Evolutionary conservation across 2,888 invertebrate genomes (phyloP).

Genomic region (Hydrotaea cyrtoneurina): DNA sequence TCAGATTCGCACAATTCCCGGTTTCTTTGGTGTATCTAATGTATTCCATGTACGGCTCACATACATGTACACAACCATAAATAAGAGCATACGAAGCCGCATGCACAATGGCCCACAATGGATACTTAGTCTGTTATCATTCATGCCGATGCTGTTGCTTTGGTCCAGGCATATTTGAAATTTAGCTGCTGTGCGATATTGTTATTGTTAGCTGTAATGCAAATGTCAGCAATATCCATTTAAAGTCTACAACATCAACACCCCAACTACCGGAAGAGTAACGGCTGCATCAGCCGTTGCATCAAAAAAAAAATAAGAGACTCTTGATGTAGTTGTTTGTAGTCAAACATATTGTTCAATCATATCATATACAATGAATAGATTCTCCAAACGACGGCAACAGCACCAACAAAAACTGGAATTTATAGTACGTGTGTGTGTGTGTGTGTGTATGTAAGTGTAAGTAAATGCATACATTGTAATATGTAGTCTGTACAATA

Average conservation of each 20-base stretch:
- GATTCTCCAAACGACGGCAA: neutral
- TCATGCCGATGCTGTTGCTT: neutral
- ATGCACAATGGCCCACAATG: too few species aligned
- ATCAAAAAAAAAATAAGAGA: neutral
- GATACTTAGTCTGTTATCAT: too few species aligned
- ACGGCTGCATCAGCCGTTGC: neutral
- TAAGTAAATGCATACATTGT: too few species aligned
- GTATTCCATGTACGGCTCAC: too few species aligned
- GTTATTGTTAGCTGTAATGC: neutral
- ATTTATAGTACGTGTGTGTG: neutral
- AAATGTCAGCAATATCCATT: constrained; percentile 39
- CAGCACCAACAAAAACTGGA: neutral
- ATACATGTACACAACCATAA: too few species aligned
- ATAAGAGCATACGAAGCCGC: too few species aligned
- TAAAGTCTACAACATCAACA: neutral
- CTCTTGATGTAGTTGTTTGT: neutral
- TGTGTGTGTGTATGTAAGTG: too few species aligned
- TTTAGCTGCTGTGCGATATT: neutral
- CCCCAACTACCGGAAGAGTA: neutral
- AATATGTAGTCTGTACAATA: too few species aligned
- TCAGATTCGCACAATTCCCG: too few species aligned
- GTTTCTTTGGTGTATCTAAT: too few species aligned
- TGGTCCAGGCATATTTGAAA: neutral
- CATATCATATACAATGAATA: constrained; percentile 9
- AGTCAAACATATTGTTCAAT: neutral